These are phyloP conservation scores for Mormyrops boulengeri DNA, from an alignment of 2,797 vertebrate genomes.

Conservation along the genomic window DNA sequence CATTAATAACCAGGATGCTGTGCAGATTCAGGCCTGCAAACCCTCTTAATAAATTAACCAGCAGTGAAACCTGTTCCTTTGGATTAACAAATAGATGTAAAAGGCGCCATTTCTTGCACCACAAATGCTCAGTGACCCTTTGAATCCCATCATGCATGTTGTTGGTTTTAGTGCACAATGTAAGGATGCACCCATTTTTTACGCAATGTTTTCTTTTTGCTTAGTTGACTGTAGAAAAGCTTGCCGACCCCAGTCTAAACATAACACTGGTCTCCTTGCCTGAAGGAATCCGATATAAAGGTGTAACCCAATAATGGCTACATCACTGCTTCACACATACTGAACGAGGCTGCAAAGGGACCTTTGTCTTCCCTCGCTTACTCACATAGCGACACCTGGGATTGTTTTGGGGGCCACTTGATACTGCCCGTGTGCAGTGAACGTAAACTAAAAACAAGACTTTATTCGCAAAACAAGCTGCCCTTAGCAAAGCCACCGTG, in stretches of 20 bases:
- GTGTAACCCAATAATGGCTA: conserved; percentile 19
- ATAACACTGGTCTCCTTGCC: conserved; percentile 7
- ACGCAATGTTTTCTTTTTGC: not conserved
- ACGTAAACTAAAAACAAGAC: conserved; percentile 5
- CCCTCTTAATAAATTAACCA: not conserved
- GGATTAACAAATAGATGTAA: not conserved
- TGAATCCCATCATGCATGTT: not conserved
- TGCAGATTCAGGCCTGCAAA: not conserved
- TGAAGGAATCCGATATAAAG: conserved; percentile 2
- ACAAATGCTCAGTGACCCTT: not conserved
- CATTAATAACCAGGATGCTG: conserved; percentile 21
- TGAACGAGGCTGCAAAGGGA: not conserved
- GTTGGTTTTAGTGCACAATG: not conserved
- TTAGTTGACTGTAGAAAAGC: not conserved
- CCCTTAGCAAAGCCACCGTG: not conserved
- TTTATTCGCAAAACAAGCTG: not conserved
- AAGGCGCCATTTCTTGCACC: not conserved
- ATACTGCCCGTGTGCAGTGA: not conserved
- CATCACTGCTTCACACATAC: conserved; percentile 19
- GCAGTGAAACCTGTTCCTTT: not conserved
- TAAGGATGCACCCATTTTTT: not conserved
- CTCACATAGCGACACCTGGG: not conserved
- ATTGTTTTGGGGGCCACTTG: not conserved
- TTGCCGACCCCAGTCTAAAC: conserved; percentile 4
- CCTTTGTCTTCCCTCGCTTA: not conserved